A percentile compares a stretch with the other conserved stretches of the same genome.
phyloP scores from a whole-genome alignment of 23 tunicate genomes.

The Halocynthia roretzi region DNA sequence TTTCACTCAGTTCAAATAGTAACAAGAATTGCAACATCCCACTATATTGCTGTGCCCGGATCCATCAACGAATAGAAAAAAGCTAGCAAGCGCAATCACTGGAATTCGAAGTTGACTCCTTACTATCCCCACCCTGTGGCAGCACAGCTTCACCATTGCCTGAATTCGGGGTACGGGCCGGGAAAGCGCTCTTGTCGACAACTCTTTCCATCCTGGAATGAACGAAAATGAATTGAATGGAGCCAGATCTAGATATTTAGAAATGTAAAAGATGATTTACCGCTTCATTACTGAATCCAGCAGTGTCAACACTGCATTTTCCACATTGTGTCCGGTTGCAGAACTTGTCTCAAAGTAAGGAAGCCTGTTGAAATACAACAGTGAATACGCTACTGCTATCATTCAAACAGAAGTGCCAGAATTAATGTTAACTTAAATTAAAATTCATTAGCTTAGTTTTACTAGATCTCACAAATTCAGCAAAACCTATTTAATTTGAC shows the following conservation, averaged over 20 bases:
- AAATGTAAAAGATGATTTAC: constrained; percentile 21
- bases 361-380: constrained; percentile 33
- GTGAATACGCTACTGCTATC: background rate
- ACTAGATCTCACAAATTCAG: background rate
- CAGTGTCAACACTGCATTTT: constrained; percentile 51
- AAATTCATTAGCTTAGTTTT: background rate
- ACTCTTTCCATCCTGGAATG: constrained; percentile 70
- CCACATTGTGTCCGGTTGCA: constrained; percentile 96
- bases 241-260: background rate
- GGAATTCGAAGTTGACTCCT: constrained; percentile 7
- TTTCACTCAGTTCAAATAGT: too few species aligned
- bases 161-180: constrained; percentile 42
- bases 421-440: background rate
- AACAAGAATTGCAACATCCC: constrained; percentile 1
- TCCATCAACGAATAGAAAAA: background rate
- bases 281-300: constrained; percentile 95
- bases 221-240: background rate
- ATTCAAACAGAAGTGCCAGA: background rate
- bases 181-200: constrained; percentile 73
- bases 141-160: constrained; percentile 16
- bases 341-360: constrained; percentile 98
- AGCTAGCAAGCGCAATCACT: constrained; percentile 60
- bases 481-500: too few species aligned
- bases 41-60: background rate
- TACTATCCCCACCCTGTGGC: background rate